A percentile compares a stretch with the other conserved stretches of the same genome.
Evolutionary conservation across 2,797 vertebrate genomes (phyloP).

Genomic region (Petrocephalus schoutedeni): DNA sequence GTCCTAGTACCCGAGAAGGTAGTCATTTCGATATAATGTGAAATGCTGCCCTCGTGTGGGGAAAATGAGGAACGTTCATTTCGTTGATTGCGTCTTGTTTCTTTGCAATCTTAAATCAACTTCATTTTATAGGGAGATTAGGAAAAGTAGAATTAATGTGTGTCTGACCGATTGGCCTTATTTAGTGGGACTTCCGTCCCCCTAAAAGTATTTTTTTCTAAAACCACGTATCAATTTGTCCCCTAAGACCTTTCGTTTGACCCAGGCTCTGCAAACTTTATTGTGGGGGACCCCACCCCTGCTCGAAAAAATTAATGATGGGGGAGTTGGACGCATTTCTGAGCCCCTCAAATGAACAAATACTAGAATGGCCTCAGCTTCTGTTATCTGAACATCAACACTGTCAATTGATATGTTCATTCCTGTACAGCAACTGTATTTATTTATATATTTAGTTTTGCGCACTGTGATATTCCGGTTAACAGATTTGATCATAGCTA

Average conservation of each 20-base stretch:
- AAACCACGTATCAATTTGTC: neutral
- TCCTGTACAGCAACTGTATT: neutral
- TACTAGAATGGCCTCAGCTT: neutral
- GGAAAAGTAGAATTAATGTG: neutral
- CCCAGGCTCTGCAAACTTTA: neutral
- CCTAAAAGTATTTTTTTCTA: neutral
- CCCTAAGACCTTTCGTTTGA: neutral
- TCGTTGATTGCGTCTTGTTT: neutral
- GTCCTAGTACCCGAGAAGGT: neutral
- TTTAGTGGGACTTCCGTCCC: neutral
- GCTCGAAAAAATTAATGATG: neutral
- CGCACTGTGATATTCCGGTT: neutral
- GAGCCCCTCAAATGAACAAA: neutral
- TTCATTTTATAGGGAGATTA: neutral
- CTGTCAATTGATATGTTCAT: neutral
- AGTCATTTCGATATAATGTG: neutral
- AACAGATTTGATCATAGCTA: neutral
- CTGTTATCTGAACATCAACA: neutral
- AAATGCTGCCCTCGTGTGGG: conserved; percentile 26
- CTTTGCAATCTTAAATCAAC: neutral
- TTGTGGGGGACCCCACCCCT: neutral
- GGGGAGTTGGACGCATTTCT: neutral
- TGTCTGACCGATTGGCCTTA: neutral
- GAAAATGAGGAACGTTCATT: neutral
- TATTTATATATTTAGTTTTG: neutral